Evolutionary conservation across 1,140 invertebrate genomes (phyloP).

Genomic region (Galleria mellonella): DNA sequence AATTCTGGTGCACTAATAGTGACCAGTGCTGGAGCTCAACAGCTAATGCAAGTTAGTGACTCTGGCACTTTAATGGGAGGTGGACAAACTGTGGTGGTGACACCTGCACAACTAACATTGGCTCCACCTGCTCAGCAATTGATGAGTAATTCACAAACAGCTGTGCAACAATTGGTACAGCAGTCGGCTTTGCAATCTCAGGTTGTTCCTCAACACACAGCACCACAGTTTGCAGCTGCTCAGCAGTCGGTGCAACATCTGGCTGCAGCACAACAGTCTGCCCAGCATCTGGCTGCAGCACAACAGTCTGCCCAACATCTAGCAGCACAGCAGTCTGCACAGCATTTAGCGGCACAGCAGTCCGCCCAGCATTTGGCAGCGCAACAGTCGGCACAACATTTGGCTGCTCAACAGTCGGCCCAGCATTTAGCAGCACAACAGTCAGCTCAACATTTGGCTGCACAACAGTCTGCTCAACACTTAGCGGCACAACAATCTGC

Average conservation of each 20-base stretch:
- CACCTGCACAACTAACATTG: slow-evolving; percentile 60
- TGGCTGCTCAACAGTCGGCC: slow-evolving; percentile 42
- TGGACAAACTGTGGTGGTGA: slow-evolving; percentile 62
- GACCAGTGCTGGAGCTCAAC: slow-evolving; percentile 64
- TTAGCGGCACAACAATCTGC: slow-evolving; percentile 25
- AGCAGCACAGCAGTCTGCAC: slow-evolving; percentile 48
- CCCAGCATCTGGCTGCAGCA: slow-evolving; percentile 39
- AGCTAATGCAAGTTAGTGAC: slow-evolving; percentile 68
- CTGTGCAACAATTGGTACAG: slow-evolving; percentile 61
- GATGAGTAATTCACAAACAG: slow-evolving; percentile 52
- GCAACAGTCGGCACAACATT: slow-evolving; percentile 48
- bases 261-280: slow-evolving; percentile 43
- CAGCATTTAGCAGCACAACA: slow-evolving; percentile 32
- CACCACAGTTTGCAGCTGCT: slow-evolving; percentile 43
- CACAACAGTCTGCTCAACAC: slow-evolving; percentile 17
- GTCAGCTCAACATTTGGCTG: slow-evolving; percentile 24
- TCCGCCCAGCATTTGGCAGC: slow-evolving; percentile 50
- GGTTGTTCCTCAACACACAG: slow-evolving; percentile 50
- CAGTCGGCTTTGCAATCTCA: slow-evolving; percentile 55
- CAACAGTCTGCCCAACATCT: slow-evolving; percentile 43
- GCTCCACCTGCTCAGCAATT: slow-evolving; percentile 53
- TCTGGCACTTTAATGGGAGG: slow-evolving; percentile 63
- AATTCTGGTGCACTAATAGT: slow-evolving; percentile 65
- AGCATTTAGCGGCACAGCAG: slow-evolving; percentile 52
- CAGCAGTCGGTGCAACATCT: slow-evolving; percentile 58